A percentile compares a stretch with the other conserved stretches of the same genome.
Evolutionary conservation across 1,140 invertebrate genomes (phyloP).

Genomic region (Caenorhabditis remanei): DNA sequence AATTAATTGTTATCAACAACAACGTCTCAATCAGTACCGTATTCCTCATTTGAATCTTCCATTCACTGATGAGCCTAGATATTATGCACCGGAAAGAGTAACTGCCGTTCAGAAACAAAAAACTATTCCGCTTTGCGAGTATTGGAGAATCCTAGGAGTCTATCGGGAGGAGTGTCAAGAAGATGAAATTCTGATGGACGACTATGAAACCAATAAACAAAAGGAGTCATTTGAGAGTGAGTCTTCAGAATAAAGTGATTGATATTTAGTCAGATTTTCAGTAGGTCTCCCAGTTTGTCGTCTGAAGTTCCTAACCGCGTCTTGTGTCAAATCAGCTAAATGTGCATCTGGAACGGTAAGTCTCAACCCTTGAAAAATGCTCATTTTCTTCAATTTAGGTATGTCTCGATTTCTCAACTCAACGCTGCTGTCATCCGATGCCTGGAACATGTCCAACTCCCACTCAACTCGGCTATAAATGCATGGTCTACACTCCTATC

Average conservation of each 20-base stretch:
- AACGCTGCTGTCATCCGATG: constrained; percentile 45
- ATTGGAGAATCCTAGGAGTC: constrained; percentile 45
- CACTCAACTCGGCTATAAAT: constrained; percentile 53
- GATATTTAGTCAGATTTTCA: background rate
- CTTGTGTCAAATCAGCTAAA: constrained; percentile 33
- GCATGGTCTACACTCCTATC: constrained; percentile 51
- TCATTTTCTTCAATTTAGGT: background rate
- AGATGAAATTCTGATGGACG: constrained; percentile 15
- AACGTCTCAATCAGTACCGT: background rate
- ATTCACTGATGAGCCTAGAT: constrained; percentile 39
- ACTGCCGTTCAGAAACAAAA: background rate
- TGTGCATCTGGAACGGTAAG: constrained; percentile 40
- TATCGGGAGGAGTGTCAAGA: constrained; percentile 41
- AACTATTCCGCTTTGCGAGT: constrained; percentile 18
- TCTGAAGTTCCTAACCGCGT: constrained; percentile 10
- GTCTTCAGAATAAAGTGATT: background rate
- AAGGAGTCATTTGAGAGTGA: constrained; percentile 12
- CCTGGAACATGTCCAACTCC: constrained; percentile 52
- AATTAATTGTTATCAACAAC: background rate
- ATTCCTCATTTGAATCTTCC: constrained; percentile 28
- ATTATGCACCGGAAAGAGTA: background rate
- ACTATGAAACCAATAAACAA: constrained; percentile 18
- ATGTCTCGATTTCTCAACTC: constrained; percentile 34
- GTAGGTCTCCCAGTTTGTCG: constrained; percentile 33
- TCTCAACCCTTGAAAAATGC: background rate